Base-by-base conservation (phyloP, 2,113 vertebrate genomes). In the Microtus oregoni region DNA sequence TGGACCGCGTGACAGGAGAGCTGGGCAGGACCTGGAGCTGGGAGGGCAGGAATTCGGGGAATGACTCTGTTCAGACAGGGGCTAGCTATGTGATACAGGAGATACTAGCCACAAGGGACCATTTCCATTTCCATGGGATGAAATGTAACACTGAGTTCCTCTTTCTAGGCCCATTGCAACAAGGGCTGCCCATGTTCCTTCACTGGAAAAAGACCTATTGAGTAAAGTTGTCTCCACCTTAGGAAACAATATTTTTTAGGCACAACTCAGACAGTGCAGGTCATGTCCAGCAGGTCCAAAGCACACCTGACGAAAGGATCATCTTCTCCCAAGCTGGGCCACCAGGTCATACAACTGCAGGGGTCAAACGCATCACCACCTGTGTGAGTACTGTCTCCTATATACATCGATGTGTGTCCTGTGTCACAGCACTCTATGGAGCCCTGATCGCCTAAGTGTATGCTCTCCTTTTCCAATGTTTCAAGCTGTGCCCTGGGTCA, bases 361-460 rank as follows among this genome's bases (percentile, higher is more conserved):
- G 41, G 55, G 7, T 12, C 3, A 1, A 5, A 82, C 75, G 10
- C 1, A 15, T 15, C 47, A 26, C 41, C 24, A 0, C 1, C 65
- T 3, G 3, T 1, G 1, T 50, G 58, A 86, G 70, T 15, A 2
- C 32, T 76, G 70, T 70, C 26, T 78, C 52, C 41, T 30, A 3
- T 7, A 28, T 4, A 14, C 0, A 28, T 50, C 35, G 0, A 10
- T 3, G 0, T 44, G n/a, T 20, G 52, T 47, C 26, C 32, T 35
- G 30, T 44, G 30, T 30, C 30, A 58, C 0, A 2, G 47, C 47
- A 41, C 75, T 81, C n/a, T 6, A 14, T 0, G 9, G n/a, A n/a
- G 76, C 79, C 32, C 28, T 32, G 63, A 50, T 61, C 17, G 8
- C 10, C 28, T 78, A 92, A 47, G 89, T 5, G 1, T 12, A 65